Conservation (phyloP, 1,140 invertebrate species). For the Pemphigus obesinymphae region DNA sequence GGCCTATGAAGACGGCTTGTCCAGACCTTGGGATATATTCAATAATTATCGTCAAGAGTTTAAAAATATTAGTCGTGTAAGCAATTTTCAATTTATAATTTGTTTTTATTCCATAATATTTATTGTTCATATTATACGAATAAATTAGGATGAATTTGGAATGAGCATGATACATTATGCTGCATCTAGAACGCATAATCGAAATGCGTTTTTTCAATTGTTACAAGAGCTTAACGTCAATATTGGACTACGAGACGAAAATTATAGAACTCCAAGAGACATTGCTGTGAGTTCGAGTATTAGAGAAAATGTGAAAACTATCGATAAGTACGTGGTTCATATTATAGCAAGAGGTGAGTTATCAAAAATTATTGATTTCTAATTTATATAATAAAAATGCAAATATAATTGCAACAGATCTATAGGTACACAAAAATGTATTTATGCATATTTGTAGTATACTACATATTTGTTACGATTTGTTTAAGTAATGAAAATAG, state of each 20-base stretch:
- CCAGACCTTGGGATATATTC: slow-evolving; percentile 10
- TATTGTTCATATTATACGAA: background rate
- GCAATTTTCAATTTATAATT: background rate
- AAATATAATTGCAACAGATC: background rate
- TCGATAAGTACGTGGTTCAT: slow-evolving; percentile 73
- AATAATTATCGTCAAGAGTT: background rate
- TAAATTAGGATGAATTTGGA: slow-evolving; percentile 73
- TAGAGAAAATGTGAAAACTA: slow-evolving; percentile 71
- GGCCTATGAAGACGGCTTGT: background rate
- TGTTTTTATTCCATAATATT: background rate
- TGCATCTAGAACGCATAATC: slow-evolving; percentile 67
- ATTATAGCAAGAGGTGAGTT: slow-evolving; percentile 67
- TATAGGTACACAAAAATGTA: no score
- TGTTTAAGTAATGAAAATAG: no score
- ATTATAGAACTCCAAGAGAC: slow-evolving; percentile 80
- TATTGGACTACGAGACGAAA: slow-evolving; percentile 70
- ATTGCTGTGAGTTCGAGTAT: slow-evolving; percentile 73
- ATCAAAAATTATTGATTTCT: background rate
- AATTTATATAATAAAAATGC: background rate
- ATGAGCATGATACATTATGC: slow-evolving; percentile 86
- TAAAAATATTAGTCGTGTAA: slow-evolving; percentile 27
- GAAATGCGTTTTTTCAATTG: slow-evolving; percentile 69
- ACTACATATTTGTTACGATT: no score
- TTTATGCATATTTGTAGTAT: no score
- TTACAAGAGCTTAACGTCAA: slow-evolving; percentile 73